Percentiles rank a stretch among this genome's conserved stretches.
phyloP scores from a whole-genome alignment of 1,140 invertebrate genomes.

The Solenopsis invicta region DNA sequence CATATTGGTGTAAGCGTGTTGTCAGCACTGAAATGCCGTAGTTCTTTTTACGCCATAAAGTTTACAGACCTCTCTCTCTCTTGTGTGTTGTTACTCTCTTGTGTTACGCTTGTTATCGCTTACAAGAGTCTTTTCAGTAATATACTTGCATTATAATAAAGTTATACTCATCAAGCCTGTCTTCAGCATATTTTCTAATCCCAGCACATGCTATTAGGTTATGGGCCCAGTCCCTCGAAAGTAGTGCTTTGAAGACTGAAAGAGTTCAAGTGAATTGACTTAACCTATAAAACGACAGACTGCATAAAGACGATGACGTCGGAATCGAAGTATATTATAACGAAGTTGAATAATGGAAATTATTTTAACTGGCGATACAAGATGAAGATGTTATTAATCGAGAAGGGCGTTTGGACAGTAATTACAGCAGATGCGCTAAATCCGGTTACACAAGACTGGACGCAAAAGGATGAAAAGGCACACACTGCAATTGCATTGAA shows the following conservation, averaged over 20 bases:
- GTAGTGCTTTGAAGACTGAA: slow-evolving; percentile 4
- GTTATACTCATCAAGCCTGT: too few relatives aligned
- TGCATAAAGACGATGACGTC: slow-evolving; percentile 14
- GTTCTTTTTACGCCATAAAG: too few relatives aligned
- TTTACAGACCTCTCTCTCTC: too few relatives aligned
- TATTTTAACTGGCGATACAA: slow-evolving; percentile 20
- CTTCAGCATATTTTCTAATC: too few relatives aligned
- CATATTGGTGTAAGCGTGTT: too few relatives aligned
- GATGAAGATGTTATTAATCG: slow-evolving; percentile 15
- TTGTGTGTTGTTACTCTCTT: too few relatives aligned
- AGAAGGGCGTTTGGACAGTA: neutral
- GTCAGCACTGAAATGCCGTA: too few relatives aligned
- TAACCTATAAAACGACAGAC: slow-evolving; percentile 16
- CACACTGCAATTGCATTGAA: slow-evolving; percentile 19
- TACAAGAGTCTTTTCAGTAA: too few relatives aligned
- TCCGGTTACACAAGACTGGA: slow-evolving; percentile 8
- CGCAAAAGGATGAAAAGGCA: slow-evolving; percentile 10
- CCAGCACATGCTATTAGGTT: neutral
- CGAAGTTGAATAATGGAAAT: slow-evolving; percentile 14
- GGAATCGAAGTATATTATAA: slow-evolving; percentile 18
- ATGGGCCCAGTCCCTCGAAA: slow-evolving; percentile 24
- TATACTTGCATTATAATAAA: too few relatives aligned
- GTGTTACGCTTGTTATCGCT: too few relatives aligned
- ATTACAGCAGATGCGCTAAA: slow-evolving; percentile 8
- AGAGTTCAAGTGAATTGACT: neutral